A percentile compares a stretch with the other conserved stretches of the same genome.
These are phyloP conservation scores for Heliconius himera DNA, from an alignment of 1,140 invertebrate genomes.

Conservation along the genomic window DNA sequence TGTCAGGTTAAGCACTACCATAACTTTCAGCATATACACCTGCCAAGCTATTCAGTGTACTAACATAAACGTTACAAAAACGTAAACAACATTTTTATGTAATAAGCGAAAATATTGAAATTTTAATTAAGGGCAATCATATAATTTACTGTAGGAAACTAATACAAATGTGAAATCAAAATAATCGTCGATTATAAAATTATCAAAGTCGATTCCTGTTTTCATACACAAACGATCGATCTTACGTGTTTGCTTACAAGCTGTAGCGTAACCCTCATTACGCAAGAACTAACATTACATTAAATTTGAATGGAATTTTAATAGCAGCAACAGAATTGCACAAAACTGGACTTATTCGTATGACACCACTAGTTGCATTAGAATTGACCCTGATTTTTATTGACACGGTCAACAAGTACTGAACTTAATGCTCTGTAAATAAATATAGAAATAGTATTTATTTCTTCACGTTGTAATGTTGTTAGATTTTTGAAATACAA, in stretches of 20 bases:
- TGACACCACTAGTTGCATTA: conserved; percentile 7
- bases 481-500: neutral
- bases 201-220: conserved; percentile 18
- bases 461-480: neutral
- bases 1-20: neutral
- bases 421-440: neutral
- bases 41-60: too few relatives aligned
- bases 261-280: conserved; percentile 13
- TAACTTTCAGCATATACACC: neutral
- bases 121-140: neutral
- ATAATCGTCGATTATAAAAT: neutral
- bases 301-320: conserved; percentile 19
- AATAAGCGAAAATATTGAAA: neutral
- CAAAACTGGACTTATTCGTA: conserved; percentile 6
- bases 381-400: conserved; percentile 12
- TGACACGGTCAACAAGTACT: conserved; percentile 2
- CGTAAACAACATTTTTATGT: neutral
- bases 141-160: neutral
- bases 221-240: conserved; percentile 19
- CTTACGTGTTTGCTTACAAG: conserved; percentile 23
- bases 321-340: conserved; percentile 4
- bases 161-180: conserved; percentile 5
- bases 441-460: neutral
- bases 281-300: conserved; percentile 11
- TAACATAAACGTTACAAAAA: neutral